A percentile compares a stretch with the other conserved stretches of the same genome.
phyloP scores from a whole-genome alignment of 2,888 invertebrate species.

The Sipha maydis region DNA sequence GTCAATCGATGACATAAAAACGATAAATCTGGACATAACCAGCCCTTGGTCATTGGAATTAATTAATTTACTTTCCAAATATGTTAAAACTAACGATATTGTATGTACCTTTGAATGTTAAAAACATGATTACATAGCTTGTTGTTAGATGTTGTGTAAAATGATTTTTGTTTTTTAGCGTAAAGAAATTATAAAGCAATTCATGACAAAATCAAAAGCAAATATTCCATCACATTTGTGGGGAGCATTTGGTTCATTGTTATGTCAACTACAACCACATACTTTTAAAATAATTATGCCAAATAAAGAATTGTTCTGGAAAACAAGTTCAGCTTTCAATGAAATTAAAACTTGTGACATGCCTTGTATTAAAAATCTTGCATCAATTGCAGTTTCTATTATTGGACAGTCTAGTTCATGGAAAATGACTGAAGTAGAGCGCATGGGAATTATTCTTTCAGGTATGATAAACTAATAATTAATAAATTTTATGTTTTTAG shows the following conservation, averaged over 20 bases:
- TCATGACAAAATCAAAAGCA: conserved; percentile 38
- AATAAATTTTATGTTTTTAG: too few relatives aligned
- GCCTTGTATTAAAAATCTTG: conserved; percentile 45
- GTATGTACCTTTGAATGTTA: conserved; percentile 18
- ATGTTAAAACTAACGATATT: not conserved
- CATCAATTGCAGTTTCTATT: conserved; percentile 45
- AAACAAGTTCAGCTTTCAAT: conserved; percentile 46
- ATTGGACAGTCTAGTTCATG: conserved; percentile 34
- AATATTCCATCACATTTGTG: conserved; percentile 34
- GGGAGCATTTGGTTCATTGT: conserved; percentile 48
- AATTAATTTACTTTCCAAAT: conserved; percentile 36
- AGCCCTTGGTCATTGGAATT: conserved; percentile 54
- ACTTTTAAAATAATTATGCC: conserved; percentile 45
- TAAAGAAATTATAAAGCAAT: conserved; percentile 41
- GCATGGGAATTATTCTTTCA: conserved; percentile 48
- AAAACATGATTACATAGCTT: not conserved
- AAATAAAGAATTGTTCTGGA: conserved; percentile 50
- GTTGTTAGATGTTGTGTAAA: not conserved
- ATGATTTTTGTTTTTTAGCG: conserved; percentile 23
- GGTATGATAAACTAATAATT: conserved; percentile 7
- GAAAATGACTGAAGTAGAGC: conserved; percentile 46
- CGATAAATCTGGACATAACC: conserved; percentile 30
- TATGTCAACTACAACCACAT: conserved; percentile 45
- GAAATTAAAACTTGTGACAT: conserved; percentile 23
- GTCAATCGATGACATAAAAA: conserved; percentile 25